Evolutionary conservation across 2,113 vertebrate species (phyloP).

Genomic region (Phylloscopus trochilus): DNA sequence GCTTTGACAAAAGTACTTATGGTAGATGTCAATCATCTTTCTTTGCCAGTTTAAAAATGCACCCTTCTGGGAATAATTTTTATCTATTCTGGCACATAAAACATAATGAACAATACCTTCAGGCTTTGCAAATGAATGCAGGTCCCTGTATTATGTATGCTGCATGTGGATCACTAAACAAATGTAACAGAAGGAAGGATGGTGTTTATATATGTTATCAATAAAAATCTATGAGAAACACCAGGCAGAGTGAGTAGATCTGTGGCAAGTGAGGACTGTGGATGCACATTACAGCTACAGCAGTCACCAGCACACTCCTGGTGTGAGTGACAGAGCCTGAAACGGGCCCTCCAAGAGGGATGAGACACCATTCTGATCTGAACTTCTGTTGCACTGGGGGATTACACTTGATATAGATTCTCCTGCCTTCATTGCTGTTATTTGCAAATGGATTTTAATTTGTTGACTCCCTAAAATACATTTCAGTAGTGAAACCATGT

Average conservation of each 20-base stretch:
- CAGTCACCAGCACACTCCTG: background rate
- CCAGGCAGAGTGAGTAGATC: background rate
- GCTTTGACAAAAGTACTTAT: conserved; percentile 58
- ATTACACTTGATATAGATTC: background rate
- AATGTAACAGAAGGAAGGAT: background rate
- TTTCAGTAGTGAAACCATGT: conserved; percentile 19
- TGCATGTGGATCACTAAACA: background rate
- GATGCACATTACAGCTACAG: background rate
- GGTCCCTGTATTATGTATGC: background rate
- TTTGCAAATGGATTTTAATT: background rate
- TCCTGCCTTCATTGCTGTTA: background rate
- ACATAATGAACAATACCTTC: conserved; percentile 39
- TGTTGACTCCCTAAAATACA: background rate
- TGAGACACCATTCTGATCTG: background rate
- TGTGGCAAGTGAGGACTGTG: background rate
- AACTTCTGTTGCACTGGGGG: background rate
- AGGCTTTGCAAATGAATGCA: background rate
- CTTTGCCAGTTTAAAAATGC: conserved; percentile 16
- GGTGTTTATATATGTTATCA: background rate
- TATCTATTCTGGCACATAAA: conserved; percentile 15
- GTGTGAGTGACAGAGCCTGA: background rate
- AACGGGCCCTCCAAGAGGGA: background rate
- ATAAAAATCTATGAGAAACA: background rate
- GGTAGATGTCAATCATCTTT: conserved; percentile 44
- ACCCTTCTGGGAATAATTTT: conserved; percentile 33